Conservation (phyloP, 23 tunicate genomes). For the Styela clava region DNA sequence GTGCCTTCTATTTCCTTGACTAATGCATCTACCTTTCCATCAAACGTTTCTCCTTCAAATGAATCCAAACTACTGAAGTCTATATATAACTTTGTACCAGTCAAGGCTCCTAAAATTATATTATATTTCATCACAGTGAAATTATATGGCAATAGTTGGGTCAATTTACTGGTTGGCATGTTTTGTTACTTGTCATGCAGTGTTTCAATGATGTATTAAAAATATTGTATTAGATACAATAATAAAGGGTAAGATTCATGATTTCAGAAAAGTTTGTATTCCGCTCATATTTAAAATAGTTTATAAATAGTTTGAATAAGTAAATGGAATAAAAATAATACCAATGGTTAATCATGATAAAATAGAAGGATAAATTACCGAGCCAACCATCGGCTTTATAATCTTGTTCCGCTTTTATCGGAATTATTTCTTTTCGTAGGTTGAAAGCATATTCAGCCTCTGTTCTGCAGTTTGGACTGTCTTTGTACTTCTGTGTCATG, state of each 20-base stretch:
- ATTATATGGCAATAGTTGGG: no score
- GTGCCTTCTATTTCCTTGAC: neutral
- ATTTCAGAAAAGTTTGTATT: no score
- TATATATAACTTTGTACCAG: constrained; percentile 53
- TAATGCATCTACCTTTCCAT: neutral
- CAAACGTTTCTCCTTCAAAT: constrained; percentile 17
- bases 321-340: no score
- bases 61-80: constrained; percentile 21
- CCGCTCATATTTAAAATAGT: no score
- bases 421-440: constrained; percentile 24
- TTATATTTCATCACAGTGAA: neutral
- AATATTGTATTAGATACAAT: no score
- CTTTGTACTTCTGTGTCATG: constrained; percentile 57
- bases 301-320: no score
- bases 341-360: no score
- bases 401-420: constrained; percentile 35
- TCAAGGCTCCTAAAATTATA: constrained; percentile 34
- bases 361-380: no score
- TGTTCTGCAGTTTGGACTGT: constrained; percentile 63
- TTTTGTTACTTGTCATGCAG: no score
- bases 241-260: no score
- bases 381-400: constrained; percentile 67
- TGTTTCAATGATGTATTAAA: no score
- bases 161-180: no score
- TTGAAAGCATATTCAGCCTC: constrained; percentile 71